Conservation (phyloP, 2,888 invertebrate species). For the Venustoraphidia nigricollis region DNA sequence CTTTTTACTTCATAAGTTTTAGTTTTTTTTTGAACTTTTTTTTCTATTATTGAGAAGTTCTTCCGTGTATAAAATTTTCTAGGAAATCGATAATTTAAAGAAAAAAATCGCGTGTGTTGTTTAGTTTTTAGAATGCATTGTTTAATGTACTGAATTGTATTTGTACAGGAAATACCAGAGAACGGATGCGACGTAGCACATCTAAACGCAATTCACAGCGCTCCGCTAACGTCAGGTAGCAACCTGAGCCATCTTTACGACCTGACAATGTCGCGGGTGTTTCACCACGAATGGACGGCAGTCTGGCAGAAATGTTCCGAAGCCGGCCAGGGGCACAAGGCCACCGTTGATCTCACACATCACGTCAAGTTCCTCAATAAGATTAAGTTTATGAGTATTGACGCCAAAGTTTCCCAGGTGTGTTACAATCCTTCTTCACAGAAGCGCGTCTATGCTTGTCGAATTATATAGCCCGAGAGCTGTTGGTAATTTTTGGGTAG, state of each 20-base stretch:
- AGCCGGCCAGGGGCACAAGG: constrained; percentile 41
- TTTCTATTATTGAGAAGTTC: too few relatives aligned
- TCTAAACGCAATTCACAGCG: constrained; percentile 57
- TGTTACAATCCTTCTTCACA: neutral
- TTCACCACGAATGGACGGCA: constrained; percentile 42
- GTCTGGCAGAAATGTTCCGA: constrained; percentile 33
- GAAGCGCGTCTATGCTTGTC: neutral
- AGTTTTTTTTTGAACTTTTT: too few relatives aligned
- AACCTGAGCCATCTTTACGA: too few relatives aligned
- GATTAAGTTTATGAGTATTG: constrained; percentile 35
- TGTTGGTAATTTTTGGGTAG: too few relatives aligned
- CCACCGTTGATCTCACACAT: constrained; percentile 46
- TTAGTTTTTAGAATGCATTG: neutral
- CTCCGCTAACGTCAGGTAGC: constrained; percentile 36
- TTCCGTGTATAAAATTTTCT: too few relatives aligned
- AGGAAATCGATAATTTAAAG: too few relatives aligned
- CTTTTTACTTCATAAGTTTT: too few relatives aligned
- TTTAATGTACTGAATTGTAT: constrained; percentile 5
- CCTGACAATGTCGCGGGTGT: neutral
- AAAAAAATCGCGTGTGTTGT: neutral
- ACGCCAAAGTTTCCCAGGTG: constrained; percentile 53
- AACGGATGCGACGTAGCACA: constrained; percentile 81
- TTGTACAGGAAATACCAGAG: constrained; percentile 66
- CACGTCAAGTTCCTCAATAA: constrained; percentile 42
- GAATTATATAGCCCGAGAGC: too few relatives aligned